Base-by-base conservation (phyloP, 2,113 vertebrate genomes). In the Sinosuthora webbiana region DNA sequence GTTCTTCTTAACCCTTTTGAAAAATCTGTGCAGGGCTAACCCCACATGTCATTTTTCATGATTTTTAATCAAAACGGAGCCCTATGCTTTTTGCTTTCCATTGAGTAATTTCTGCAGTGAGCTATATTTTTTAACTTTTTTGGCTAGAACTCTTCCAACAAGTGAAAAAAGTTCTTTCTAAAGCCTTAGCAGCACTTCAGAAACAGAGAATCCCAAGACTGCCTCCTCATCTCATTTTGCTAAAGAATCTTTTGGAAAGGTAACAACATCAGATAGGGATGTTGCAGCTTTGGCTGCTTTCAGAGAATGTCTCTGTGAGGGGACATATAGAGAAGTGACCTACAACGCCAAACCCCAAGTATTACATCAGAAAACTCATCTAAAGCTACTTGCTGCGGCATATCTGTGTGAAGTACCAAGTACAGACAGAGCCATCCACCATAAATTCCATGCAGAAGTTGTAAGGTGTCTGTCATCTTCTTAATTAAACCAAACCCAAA, bases 381-480 rank as follows among this genome's bases (percentile, higher is more conserved):
- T 45, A 52, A 86, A 77, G 59, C 42, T 85, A 45, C 53, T 86
- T 74, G 65, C 11, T 82, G 39, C 35, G 76, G 39, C 15, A 14
- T n/a, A 70, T 79, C 73, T 90, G 56, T 71, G 52, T 68, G 67
- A 76, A 68, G 33, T 70, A 45, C 50, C 65, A 71, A 35, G 70
- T 37, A 83, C 42, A 69, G 73, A 90, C 19, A 87, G 78, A 93
- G 33, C 47, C 28, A 67, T 44, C 68, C 39, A 52, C 45, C 59
- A 52, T 31, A 81, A 93, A 73, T 63, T 71, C 73, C 5, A 3
- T 5, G 33, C 9, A 75, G 59, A 62, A 87, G 25, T 80, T 76
- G 55, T 47, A 83, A 75, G 62, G 69, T 64, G 81, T 64, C 63
- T 96, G 67, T 70, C 73, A 87, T 78, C 50, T 83, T 91, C 75